These are phyloP conservation scores for Onychomys torridus DNA, from an alignment of 2,797 vertebrate species.

Conservation along the genomic window DNA sequence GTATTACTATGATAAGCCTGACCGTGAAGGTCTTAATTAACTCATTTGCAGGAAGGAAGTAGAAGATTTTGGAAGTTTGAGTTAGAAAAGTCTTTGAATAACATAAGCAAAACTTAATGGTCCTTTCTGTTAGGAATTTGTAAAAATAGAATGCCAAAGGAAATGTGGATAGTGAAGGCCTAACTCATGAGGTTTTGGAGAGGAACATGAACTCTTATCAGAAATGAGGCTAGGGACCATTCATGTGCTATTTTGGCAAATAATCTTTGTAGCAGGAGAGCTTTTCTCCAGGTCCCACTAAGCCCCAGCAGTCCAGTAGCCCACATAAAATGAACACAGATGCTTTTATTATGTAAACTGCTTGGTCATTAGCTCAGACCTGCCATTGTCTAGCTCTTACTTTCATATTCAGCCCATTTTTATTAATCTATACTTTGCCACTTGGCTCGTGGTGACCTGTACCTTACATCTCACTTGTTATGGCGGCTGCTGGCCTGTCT, in stretches of 20 bases:
- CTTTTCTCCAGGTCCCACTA: too few relatives aligned
- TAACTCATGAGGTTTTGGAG: background rate
- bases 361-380: too few relatives aligned
- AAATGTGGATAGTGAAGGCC: background rate
- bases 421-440: too few relatives aligned
- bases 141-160: background rate
- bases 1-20: background rate
- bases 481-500: too few relatives aligned
- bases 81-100: background rate
- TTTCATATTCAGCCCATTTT: too few relatives aligned
- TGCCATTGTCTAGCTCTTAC: too few relatives aligned
- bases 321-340: too few relatives aligned
- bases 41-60: background rate
- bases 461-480: too few relatives aligned
- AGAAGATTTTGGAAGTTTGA: background rate
- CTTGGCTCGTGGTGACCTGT: too few relatives aligned
- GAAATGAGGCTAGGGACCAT: background rate
- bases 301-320: too few relatives aligned
- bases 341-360: too few relatives aligned
- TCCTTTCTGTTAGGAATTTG: background rate
- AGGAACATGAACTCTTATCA: background rate
- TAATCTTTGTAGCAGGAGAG: too few relatives aligned
- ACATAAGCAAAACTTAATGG: background rate
- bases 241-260: background rate
- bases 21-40: background rate